Percentiles rank a stretch among this genome's conserved stretches.
Conservation (phyloP, 2,888 invertebrate species). For the Dolichopus griseipennis region DNA sequence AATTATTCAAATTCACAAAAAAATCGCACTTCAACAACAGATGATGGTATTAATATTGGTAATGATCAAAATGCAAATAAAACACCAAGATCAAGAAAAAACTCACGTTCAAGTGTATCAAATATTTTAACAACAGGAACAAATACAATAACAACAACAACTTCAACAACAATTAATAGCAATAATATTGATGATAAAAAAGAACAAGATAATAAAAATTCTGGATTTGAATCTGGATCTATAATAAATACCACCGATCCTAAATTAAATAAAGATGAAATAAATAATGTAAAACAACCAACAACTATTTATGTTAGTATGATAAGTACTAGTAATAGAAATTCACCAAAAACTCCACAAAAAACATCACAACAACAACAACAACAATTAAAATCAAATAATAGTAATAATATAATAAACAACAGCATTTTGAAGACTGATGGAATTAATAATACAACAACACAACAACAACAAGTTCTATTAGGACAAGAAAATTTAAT, state of each 20-base stretch:
- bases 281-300: constrained; percentile 9
- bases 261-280: constrained; percentile 9
- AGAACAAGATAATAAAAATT: constrained; percentile 18
- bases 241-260: constrained; percentile 13
- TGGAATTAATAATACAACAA: background rate
- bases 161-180: constrained; percentile 13
- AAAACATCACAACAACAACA: constrained; percentile 2
- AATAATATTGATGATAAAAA: constrained; percentile 16
- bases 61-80: constrained; percentile 33
- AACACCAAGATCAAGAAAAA: constrained; percentile 34
- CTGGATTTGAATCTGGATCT: background rate
- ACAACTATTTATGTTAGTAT: constrained; percentile 40
- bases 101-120: constrained; percentile 30
- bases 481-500: constrained; percentile 12
- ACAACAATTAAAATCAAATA: constrained; percentile 15
- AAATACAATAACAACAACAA: constrained; percentile 9
- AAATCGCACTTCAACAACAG: constrained; percentile 15
- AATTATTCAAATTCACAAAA: constrained; percentile 20
- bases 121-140: constrained; percentile 9
- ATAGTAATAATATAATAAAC: constrained; percentile 33
- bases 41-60: constrained; percentile 19
- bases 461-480: background rate
- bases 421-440: constrained; percentile 38
- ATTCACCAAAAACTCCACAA: constrained; percentile 7
- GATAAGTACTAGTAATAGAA: constrained; percentile 29